Percentiles rank a stretch among this genome's conserved stretches.
Evolutionary conservation across 2,113 vertebrate species (phyloP).

Genomic region (Falcunculus frontatus): DNA sequence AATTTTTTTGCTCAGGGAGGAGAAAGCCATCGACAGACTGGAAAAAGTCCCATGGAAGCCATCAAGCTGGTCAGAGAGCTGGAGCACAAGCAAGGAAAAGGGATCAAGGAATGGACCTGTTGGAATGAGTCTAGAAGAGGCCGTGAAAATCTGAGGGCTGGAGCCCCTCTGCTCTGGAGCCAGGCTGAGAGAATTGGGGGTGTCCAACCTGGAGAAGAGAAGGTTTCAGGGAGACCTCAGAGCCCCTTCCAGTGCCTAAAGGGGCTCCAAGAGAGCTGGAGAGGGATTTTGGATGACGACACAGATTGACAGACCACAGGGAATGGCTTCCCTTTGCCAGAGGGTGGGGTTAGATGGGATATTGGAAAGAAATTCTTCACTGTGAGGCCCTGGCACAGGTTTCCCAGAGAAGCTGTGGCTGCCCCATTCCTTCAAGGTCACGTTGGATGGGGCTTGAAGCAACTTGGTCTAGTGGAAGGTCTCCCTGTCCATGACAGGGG

Average conservation of each 20-base stretch:
- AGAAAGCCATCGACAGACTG: not conserved
- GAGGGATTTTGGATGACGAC: not conserved
- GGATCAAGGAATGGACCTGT: not conserved
- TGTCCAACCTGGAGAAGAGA: not conserved
- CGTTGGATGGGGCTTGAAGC: not conserved
- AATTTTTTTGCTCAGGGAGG: not conserved
- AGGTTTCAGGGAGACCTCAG: accelerated
- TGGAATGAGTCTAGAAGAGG: not conserved
- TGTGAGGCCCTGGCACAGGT: no score
- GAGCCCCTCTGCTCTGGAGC: not conserved
- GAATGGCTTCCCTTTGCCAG: not conserved
- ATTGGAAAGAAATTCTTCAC: not conserved
- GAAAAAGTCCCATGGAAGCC: not conserved
- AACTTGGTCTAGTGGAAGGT: accelerated
- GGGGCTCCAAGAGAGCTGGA: not conserved
- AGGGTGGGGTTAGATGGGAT: not conserved
- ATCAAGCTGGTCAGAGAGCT: not conserved
- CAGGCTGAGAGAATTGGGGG: not conserved
- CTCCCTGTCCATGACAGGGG: not conserved
- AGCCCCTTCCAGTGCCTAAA: not conserved
- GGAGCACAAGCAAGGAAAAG: not conserved
- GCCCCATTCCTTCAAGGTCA: not conserved
- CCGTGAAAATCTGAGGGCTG: not conserved
- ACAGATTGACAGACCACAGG: not conserved
- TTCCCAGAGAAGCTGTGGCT: not conserved